Base-by-base conservation (phyloP, 2,113 vertebrate species). In the Catagonus wagneri region DNA sequence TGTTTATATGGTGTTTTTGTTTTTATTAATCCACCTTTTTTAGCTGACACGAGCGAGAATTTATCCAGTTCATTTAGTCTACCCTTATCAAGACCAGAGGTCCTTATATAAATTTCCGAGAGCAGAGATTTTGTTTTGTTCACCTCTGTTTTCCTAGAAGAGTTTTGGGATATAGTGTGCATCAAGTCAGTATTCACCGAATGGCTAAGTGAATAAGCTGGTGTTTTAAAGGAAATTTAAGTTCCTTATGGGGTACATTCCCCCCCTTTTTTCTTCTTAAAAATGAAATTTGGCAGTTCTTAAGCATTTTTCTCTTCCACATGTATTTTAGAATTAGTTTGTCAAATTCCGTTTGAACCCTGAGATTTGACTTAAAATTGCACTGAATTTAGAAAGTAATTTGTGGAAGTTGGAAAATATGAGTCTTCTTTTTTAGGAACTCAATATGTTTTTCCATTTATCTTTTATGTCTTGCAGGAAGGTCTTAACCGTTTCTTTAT, bases 321-420 rank as follows among this genome's bases (percentile, higher is more conserved):
- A 7, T 79, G 0, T 79, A 58, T 72, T 96, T 94, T 87, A 71
- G 78, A 92, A 65, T 83, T 92, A 23, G 29, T 50, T 84, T 76
- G 20, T 52, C 71, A 84, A 79, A 84, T 74, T 68, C 36, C 39
- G 23, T 66, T 71, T 44, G 25, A 58, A 74, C 52, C 60, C 23
- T 83, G 34, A 78, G 25, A 75, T 90, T 90, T 86, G 60, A 34
- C 44, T 90, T 63, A 71, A 32, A 60, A 90, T 23, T n/a, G 8
- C 68, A 75, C 12, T 87, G 34, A 86, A 76, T 86, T 85, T 78
- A 74, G 85, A 22, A 78, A 54, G 54, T 54, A n/a, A 56, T 52
- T 85, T 80, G n/a, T 85, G n/a, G 69, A 91, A 94, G 69, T 84
- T 22, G 78, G 34, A 78, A 58, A 83, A 69, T 75, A 23, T 1